Evolutionary conservation across 2,797 vertebrate genomes (phyloP), one percentile per base, ranked within the genome.

Genomic region (Coilia nasus): DNA sequence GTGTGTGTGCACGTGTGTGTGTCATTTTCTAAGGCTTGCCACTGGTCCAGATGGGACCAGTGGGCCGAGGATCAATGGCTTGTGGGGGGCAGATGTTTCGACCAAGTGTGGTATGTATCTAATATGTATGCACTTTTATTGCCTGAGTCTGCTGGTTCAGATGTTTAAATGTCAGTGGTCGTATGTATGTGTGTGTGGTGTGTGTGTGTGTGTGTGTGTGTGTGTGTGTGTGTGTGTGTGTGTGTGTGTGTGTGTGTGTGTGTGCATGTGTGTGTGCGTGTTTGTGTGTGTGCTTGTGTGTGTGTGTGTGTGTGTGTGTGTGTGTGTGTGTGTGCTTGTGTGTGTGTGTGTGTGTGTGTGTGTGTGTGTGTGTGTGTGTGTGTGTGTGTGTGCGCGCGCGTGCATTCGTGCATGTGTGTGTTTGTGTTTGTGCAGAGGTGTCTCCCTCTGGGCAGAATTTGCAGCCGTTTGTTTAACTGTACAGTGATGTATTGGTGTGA

Each of bases 281-380:
- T 31, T 19, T 81, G 80, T 57, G 23, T 82, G 47, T 25, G 47
- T 82, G 81, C 14, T n/a, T 50, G 81, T 21, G 50, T 50, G 81
- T 7, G 10, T 59, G 54, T 11, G 50, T 82, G 81, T 82, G 50
- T 82, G 54, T 57, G 25, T 21, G 25, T 17, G 21, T 28, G 5
- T 17, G 0, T 6, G 1, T 82, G 81, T 71, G 25, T 15, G 67
- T 71, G 64, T 28, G 25, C 31, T 25, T 71, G 14, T 31, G 9
- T 31, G n/a, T 64, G 6, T 62, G 60, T 67, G n/a, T 23, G n/a
- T 11, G 25, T 62, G 83, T 19, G 31, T 83, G 83, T 82, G 23
- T 71, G 28, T 81, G 28, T 28, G 83, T 75, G 46, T 50, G n/a
- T 50, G 83, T 54, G 83, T 75, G 67, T 54, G 83, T 56, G 71